These are phyloP conservation scores for Dinomys branickii DNA, from an alignment of 2,113 vertebrate species.

Conservation along the genomic window DNA sequence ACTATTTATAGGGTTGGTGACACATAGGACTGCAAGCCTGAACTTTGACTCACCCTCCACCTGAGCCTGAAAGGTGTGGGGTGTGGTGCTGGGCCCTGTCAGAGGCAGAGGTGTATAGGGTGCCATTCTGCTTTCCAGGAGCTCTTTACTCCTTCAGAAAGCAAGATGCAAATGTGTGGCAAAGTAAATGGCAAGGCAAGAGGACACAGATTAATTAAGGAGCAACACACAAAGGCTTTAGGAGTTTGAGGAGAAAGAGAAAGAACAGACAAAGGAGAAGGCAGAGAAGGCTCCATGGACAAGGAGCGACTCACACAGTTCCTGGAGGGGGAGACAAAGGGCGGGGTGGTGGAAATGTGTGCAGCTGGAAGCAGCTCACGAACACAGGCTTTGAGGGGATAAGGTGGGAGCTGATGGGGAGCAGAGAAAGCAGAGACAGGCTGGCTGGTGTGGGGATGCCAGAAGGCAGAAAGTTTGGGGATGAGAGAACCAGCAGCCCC, in stretches of 20 bases:
- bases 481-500: not conserved
- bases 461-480: too few species aligned
- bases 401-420: not conserved
- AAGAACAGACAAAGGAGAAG: not conserved
- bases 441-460: too few species aligned
- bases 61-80: not conserved
- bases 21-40: rapidly evolving
- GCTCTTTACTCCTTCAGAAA: not conserved
- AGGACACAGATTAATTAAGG: not conserved
- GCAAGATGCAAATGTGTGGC: rapidly evolving
- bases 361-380: not conserved
- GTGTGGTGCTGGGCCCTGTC: not conserved
- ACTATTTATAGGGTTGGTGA: rapidly evolving
- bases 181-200: not conserved
- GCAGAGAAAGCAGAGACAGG: not conserved
- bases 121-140: rapidly evolving
- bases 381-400: not conserved
- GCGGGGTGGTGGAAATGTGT: too few species aligned
- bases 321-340: too few species aligned
- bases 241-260: not conserved
- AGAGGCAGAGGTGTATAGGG: rapidly evolving
- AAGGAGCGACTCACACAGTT: not conserved
- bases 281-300: not conserved
- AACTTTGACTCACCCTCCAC: rapidly evolving
- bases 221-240: not conserved